Conservation (phyloP, 2,888 invertebrate genomes). For the Pyrgus malvae region DNA sequence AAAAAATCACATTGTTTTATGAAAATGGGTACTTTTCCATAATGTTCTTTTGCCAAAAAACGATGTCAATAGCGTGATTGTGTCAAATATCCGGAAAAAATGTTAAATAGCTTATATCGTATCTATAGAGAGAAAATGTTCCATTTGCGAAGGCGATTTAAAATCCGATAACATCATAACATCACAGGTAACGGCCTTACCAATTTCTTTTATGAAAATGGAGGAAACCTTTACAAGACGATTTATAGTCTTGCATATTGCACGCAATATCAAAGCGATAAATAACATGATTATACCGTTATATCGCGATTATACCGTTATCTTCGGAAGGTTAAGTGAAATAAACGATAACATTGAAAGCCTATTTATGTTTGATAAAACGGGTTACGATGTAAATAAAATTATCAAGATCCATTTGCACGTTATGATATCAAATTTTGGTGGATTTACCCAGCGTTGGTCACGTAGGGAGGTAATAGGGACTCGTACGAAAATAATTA, state of each 20-base stretch:
- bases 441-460: background rate
- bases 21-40: too few species aligned
- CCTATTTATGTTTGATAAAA: slow-evolving; percentile 28
- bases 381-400: slow-evolving; percentile 38
- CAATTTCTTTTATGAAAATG: slow-evolving; percentile 18
- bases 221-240: slow-evolving; percentile 13
- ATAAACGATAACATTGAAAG: slow-evolving; percentile 28
- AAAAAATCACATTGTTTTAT: too few species aligned
- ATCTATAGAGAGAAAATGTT: background rate
- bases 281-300: slow-evolving; percentile 19
- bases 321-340: slow-evolving; percentile 24
- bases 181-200: slow-evolving; percentile 17
- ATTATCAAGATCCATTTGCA: slow-evolving; percentile 41
- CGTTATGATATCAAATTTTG: slow-evolving; percentile 36
- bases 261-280: slow-evolving; percentile 23
- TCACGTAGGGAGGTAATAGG: background rate
- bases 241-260: slow-evolving; percentile 26
- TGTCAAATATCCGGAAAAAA: too few species aligned
- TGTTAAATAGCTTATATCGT: too few species aligned
- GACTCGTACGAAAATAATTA: background rate
- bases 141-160: background rate
- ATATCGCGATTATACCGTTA: slow-evolving; percentile 17
- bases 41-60: too few species aligned
- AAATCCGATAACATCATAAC: background rate
- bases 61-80: too few species aligned